These are phyloP conservation scores for Aplidium turbinatum DNA, from an alignment of 23 tunicate genomes.

Conservation along the genomic window DNA sequence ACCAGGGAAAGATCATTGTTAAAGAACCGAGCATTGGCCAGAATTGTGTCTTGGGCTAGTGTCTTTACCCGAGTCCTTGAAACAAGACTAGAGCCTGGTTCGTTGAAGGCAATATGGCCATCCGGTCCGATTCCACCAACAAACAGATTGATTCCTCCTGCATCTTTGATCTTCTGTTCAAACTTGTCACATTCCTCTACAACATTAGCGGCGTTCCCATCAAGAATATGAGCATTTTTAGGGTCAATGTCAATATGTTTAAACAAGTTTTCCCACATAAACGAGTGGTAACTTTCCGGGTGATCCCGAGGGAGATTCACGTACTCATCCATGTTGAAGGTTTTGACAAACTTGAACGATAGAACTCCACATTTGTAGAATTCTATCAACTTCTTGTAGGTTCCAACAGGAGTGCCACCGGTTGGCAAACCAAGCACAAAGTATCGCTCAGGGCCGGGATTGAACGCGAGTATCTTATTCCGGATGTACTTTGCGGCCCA, in stretches of 20 bases:
- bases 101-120: constrained; percentile 94
- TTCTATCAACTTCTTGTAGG: constrained; percentile 80
- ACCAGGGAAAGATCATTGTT: constrained; percentile 71
- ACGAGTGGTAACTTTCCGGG: constrained; percentile 92
- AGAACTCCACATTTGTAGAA: constrained; percentile 68
- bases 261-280: constrained; percentile 87
- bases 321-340: constrained; percentile 97
- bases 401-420: constrained; percentile 92
- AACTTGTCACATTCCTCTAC: constrained; percentile 63
- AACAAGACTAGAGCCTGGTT: constrained; percentile 92
- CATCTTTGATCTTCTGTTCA: constrained; percentile 69
- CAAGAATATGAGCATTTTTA: constrained; percentile 79
- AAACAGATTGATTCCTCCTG: constrained; percentile 86
- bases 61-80: constrained; percentile 88
- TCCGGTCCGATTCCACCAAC: constrained; percentile 94
- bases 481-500: constrained; percentile 95
- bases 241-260: constrained; percentile 92
- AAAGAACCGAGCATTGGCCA: constrained; percentile 89
- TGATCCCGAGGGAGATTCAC: constrained; percentile 84
- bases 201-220: constrained; percentile 77
- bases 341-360: constrained; percentile 85
- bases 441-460: constrained; percentile 61
- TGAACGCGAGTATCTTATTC: constrained; percentile 61
- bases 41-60: constrained; percentile 86
- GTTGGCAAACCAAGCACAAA: constrained; percentile 93